Base-by-base conservation (phyloP, 2,888 invertebrate genomes). In the Drosophila atripex region DNA sequence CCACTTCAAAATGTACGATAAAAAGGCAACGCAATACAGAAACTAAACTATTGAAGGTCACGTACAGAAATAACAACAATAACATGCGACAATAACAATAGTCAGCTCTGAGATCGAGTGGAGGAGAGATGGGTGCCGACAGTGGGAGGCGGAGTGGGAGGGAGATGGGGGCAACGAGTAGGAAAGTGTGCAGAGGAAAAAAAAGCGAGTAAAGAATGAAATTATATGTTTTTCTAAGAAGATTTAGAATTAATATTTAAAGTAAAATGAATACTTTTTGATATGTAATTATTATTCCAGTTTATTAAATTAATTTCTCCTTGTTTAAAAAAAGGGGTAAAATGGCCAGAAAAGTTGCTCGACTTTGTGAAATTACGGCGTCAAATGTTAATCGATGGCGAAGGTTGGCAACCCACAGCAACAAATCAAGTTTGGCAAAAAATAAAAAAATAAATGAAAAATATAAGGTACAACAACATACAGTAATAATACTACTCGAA, bases 341-440 rank as follows among this genome's bases (percentile, higher is more conserved):
- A 51, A 60, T 61, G 45, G 45, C 21, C 45, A 8, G 41, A 18
- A 18, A 18, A 1, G 60, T 46, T 56, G 50, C 66, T 56, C 69
- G 50, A 45, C 47, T 41, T 41, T 41, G 39, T 18, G 39, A 83
- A 83, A 83, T 88, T 83, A 83, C 86, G 86, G 83, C 80, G 83
- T 88, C 88, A 88, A 88, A 85, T 88, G 87, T 85, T 87, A 88
- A 86, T 88, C 82, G 87, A 82, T 87, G 77, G 70, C 75, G 88
- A 86, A 86, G 86, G 86, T 87, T 86, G 73, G 60, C 77, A 68
- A 39, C 50, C 59, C 28, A 56, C 71, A 72, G 65, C 60, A 76
- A 69, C 46, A 53, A 54, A 64, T 64, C 68, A 70, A 70, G 61
- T 61, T 61, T 61, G 60, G 63, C 56, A 57, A 38, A 65, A 51